Base-by-base conservation (phyloP, 2,888 invertebrate genomes). In the Spisula solida region DNA sequence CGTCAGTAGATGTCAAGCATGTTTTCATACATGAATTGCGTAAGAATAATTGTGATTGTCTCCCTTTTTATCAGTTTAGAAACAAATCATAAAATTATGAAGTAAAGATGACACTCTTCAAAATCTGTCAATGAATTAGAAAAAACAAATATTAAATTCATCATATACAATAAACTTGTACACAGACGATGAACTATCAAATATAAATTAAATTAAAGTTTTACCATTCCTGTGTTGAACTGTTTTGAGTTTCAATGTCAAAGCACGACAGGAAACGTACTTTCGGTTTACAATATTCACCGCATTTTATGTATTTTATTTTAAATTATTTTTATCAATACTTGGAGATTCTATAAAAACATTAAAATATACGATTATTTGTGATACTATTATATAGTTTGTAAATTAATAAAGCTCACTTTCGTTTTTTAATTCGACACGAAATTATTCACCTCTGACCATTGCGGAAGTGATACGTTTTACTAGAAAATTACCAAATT, bases 381-480 rank as follows among this genome's bases (percentile, higher is more conserved):
- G n/a, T 56, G 18, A 56, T 56, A 6, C 0, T n/a, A 2, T 20
- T 1, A 6, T 1, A 6, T 56, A 20, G 18, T 55, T 56, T 56
- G n/a, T 56, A 66, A 4, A 66, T 6, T 66, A 66, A 25, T 66
- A 10, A 66, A 10, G 2, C 6, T 25, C 25, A 66, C n/a, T 25
- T 25, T 66, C n/a, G 25, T 66, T n/a, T 25, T 56, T 66, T 66
- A 66, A 25, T 66, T 66, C 25, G 60, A 10, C 20, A 4, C 25
- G 18, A 48, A 75, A 75, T 75, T 83, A 83, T 83, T 83, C 75
- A 83, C 66, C 48, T n/a, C 83, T 70, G 70, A 25, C 4, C 51
- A 75, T 82, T 41, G 47, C 86, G 85, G 85, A 86, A 87, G 81
- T 85, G 80, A 25, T 88, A 88, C 88, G 87, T 87, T 85, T 84